Conservation (phyloP, 1,140 invertebrate species). For the Bombus soroeensis region DNA sequence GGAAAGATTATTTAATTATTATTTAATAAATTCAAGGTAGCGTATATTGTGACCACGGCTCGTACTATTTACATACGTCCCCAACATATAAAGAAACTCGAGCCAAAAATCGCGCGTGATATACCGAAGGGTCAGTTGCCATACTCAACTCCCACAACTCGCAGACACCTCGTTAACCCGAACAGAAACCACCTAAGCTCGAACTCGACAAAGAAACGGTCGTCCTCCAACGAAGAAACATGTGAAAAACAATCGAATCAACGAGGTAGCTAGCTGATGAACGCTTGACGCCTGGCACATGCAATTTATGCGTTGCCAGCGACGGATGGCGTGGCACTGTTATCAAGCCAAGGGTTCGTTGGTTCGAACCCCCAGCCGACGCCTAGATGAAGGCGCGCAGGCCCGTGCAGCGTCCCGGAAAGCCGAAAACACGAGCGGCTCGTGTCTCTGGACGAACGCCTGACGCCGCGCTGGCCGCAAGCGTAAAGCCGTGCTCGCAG, state of each 20-base stretch:
- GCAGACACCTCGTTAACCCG: no score
- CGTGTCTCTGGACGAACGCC: slow-evolving; percentile 62
- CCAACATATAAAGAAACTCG: no score
- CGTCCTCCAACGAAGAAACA: no score
- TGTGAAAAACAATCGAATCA: neutral
- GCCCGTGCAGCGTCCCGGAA: slow-evolving; percentile 61
- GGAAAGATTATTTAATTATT: no score
- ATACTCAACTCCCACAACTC: no score
- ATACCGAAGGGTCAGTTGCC: no score
- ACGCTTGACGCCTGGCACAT: slow-evolving; percentile 8
- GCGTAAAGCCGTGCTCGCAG: slow-evolving; percentile 40
- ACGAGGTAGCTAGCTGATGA: neutral
- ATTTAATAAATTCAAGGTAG: no score
- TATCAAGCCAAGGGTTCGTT: slow-evolving; percentile 46
- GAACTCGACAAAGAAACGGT: no score
- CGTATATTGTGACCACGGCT: no score
- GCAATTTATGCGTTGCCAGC: slow-evolving; percentile 66
- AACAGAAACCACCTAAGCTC: no score
- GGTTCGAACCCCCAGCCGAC: slow-evolving; percentile 69
- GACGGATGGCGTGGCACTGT: slow-evolving; percentile 74
- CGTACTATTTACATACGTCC: no score
- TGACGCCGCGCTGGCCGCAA: slow-evolving; percentile 55
- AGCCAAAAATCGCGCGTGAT: no score
- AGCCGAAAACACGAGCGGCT: slow-evolving; percentile 39
- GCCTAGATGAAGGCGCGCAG: slow-evolving; percentile 71